Base-by-base conservation (phyloP, 2,797 vertebrate genomes). In the Paratrypauchen microcephalus region DNA sequence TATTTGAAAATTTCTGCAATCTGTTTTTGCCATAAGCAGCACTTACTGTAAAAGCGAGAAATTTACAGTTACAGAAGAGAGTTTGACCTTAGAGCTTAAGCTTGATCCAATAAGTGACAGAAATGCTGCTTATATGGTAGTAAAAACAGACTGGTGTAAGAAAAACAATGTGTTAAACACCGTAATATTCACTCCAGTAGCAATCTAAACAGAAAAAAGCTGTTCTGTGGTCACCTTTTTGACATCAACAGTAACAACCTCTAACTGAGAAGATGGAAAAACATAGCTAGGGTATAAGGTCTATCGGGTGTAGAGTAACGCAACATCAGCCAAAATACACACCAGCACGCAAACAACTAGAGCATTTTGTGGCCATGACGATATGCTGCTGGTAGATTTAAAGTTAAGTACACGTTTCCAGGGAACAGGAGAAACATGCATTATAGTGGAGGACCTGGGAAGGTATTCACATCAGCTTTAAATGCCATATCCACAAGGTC, bases 391-490 rank as follows among this genome's bases (percentile, higher is more conserved):
- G 73, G 70, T 73, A 66, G 50, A 77, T 79, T 81, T 57, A 66
- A 77, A 76, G 63, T 23, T 70, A 69, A 79, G 41, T 74, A 28
- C 39, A 45, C 9, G 75, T 70, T 71, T 68, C 6, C 64, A 36
- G 18, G 73, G 45, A 67, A 66, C 71, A 75, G 67, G 24, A 59
- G 45, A 82, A 80, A 79, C 23, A 52, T 55, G 70, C 76, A 69
- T 59, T 73, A 57, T 72, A 57, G 76, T 69, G 70, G 64, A 11
- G 28, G 69, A 30, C 15, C 72, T 57, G 75, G 72, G 58, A 85
- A 86, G 81, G 80, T 87, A 86, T 87, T 91, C 72, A 86, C 81
- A 88, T 88, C 82, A 91, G 83, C 72, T 83, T 88, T 76, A 81
- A 67, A 79, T 76, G 79, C 76, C 72, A 76, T 65, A 50, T 86